Evolutionary conservation across 2,888 invertebrate genomes (phyloP), one percentile per base, ranked within the genome.

Genomic region (Silvanus unidentatus): DNA sequence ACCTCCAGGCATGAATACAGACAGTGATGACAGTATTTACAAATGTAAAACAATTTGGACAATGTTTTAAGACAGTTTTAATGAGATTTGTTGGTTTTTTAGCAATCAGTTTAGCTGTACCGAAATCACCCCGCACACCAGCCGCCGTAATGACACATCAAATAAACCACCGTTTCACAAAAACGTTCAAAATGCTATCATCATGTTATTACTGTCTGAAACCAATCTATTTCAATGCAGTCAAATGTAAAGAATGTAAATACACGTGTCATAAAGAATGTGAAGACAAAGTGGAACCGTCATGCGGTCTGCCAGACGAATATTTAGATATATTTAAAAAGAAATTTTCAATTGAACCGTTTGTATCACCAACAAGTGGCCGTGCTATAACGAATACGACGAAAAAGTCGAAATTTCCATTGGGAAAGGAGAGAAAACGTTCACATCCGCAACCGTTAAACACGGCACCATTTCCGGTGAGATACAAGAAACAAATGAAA

Each of bases 191-290:
- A 73, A 81, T 90, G 77, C 86, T 89, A 72, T 86, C 90, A 42
- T 88, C 87, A 1, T 95, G 95, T 73, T 89, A 91, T 72, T 84
- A 86, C 66, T 95, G 95, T 73, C 83, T 89, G 58, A 68, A 66
- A 49, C 69, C 64, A 34, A 70, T 71, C 40, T 66, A 65, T 54
- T 85, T 89, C 68, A 87, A 84, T 27, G 78, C 81, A 14, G 78
- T 90, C 57, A 93, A 89, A 73, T 96, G 95, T 72, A 93, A 87
- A 70, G 93, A 94, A 73, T 96, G 95, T 80, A 95, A 93, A 77
- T 94, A 90, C 67, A 89, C 85, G 61, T 89, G 88, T 67, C 88
- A 88, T 71, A 77, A 83, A 70, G 92, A 93, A 63, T 96, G 95
- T 67, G 91, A 90, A 63, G 81, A 84, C 40, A 90, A 89, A 75